A percentile compares a stretch with the other conserved stretches of the same genome.
These are phyloP conservation scores for Iphiclides podalirius DNA, from an alignment of 2,888 invertebrate genomes.

Conservation along the genomic window DNA sequence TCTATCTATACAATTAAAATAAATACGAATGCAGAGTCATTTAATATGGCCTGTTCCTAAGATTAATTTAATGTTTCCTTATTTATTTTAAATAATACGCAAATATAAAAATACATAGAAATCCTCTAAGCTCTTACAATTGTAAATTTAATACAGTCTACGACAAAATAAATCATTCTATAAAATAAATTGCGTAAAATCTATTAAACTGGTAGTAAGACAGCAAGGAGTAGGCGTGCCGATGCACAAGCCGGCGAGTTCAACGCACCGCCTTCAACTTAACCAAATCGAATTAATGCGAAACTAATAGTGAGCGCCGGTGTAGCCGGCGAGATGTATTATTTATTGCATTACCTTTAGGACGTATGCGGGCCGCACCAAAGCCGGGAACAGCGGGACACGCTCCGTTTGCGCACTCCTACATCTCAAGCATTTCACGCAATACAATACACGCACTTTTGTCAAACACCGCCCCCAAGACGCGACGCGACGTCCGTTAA, in stretches of 20 bases:
- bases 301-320: slow-evolving; percentile 4
- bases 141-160: too few species aligned
- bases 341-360: slow-evolving; percentile 3
- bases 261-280: slow-evolving; percentile 1
- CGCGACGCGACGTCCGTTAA: not conserved
- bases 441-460: not conserved
- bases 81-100: too few species aligned
- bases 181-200: too few species aligned
- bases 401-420: not conserved
- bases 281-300: slow-evolving; percentile 17
- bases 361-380: not conserved
- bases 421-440: not conserved
- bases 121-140: too few species aligned
- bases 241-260: slow-evolving; percentile 3
- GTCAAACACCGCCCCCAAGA: not conserved
- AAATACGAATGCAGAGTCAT: too few species aligned
- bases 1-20: too few species aligned
- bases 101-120: too few species aligned
- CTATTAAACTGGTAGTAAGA: too few species aligned
- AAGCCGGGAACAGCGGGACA: not conserved
- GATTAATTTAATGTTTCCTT: too few species aligned
- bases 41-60: too few species aligned
- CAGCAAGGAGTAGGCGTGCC: too few species aligned
- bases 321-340: not conserved
- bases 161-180: too few species aligned